These are phyloP conservation scores for Aphelenchoides avenae DNA, from an alignment of 1,140 invertebrate species.

Conservation along the genomic window DNA sequence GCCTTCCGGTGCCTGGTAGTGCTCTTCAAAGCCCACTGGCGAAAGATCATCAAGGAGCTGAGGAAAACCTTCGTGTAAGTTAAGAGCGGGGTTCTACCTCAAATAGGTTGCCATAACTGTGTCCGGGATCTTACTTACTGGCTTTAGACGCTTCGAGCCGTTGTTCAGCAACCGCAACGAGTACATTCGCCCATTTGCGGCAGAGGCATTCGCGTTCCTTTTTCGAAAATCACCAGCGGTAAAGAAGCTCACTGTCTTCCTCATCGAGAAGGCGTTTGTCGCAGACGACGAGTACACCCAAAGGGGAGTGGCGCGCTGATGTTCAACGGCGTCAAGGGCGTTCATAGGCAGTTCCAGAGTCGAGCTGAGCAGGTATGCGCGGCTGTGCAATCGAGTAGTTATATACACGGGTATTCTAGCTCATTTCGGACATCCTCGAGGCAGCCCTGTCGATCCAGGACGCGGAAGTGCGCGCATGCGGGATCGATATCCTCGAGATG, in stretches of 20 bases:
- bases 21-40: constrained; percentile 25
- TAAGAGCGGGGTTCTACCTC: no score
- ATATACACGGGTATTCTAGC: no score
- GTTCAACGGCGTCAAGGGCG: constrained; percentile 22
- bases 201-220: constrained; percentile 22
- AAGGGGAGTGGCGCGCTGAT: constrained; percentile 17
- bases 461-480: not conserved
- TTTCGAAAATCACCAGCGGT: constrained; percentile 9
- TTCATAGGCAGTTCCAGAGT: constrained; percentile 17
- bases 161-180: constrained; percentile 6
- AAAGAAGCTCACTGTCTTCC: constrained; percentile 15
- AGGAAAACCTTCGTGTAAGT: constrained; percentile 27
- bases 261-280: constrained; percentile 4
- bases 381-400: no score
- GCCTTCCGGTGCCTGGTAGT: constrained; percentile 13
- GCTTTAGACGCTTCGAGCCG: constrained; percentile 17
- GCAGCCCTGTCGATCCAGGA: constrained; percentile 22
- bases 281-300: constrained; percentile 15
- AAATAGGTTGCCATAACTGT: not conserved
- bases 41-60: constrained; percentile 7
- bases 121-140: not conserved
- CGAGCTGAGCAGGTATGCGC: constrained; percentile 9
- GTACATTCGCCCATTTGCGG: constrained; percentile 22
- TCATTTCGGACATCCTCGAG: constrained; percentile 11
- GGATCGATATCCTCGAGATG: constrained; percentile 7